Evolutionary conservation across 2,888 invertebrate genomes (phyloP).

Genomic region (Hyalella azteca): DNA sequence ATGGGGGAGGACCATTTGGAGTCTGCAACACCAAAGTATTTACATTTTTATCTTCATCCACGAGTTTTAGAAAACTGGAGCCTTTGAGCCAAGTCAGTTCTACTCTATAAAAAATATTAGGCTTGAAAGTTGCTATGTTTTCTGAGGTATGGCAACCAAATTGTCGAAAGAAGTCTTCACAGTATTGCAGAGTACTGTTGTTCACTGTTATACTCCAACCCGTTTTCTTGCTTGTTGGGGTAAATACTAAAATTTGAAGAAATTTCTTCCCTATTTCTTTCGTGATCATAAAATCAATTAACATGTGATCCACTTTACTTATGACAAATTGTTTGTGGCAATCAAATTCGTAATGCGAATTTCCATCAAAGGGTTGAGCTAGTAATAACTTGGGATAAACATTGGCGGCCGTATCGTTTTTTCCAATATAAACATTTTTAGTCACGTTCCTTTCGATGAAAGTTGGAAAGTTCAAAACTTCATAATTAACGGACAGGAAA

Average conservation of each 20-base stretch:
- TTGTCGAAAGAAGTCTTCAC: constrained; percentile 1
- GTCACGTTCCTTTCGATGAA: background rate
- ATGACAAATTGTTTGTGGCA: background rate
- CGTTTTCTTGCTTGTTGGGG: background rate
- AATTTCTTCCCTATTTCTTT: background rate
- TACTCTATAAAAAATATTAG: background rate
- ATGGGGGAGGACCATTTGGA: constrained; percentile 2
- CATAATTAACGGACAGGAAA: background rate
- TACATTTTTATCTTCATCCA: background rate
- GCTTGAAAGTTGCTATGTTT: background rate
- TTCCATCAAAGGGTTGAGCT: background rate
- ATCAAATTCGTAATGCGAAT: background rate
- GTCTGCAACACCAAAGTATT: background rate
- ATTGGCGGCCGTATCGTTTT: background rate
- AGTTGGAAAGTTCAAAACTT: background rate
- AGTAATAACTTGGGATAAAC: background rate
- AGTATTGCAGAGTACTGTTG: background rate
- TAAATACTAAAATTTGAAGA: background rate
- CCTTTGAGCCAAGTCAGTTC: background rate
- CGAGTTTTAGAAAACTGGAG: background rate
- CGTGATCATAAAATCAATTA: background rate
- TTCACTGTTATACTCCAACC: background rate
- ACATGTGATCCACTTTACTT: background rate
- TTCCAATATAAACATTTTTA: background rate
- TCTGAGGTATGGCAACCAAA: background rate